Percentiles rank a stretch among this genome's conserved stretches.
Evolutionary conservation across 2,797 vertebrate genomes (phyloP).

Genomic region (Melanotaenia maccullochi): DNA sequence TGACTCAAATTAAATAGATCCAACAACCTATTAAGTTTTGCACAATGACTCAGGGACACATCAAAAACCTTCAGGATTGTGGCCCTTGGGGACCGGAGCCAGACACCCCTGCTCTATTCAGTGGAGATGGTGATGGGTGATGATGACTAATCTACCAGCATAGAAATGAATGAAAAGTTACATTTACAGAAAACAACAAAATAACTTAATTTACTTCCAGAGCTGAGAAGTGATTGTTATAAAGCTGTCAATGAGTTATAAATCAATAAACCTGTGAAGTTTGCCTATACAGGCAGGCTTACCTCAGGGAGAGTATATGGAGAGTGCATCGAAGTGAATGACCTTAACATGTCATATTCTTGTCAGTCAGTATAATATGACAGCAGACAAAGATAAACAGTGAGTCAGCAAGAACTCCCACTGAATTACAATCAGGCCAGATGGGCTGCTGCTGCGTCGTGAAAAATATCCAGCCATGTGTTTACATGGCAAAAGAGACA

Average conservation of each 20-base stretch:
- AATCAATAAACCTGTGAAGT: conserved; percentile 53
- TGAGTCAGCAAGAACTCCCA: conserved; percentile 78
- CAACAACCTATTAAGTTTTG: too few relatives aligned
- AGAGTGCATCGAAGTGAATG: conserved; percentile 34
- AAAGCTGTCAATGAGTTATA: conserved; percentile 35
- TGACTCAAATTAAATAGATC: too few relatives aligned
- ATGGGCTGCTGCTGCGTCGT: conserved; percentile 71
- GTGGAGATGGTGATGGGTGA: conserved; percentile 10
- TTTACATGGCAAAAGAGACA: conserved; percentile 22
- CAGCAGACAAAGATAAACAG: conserved; percentile 54
- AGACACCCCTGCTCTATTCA: background rate
- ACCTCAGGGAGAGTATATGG: conserved; percentile 44
- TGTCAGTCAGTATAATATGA: conserved; percentile 68
- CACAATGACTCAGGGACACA: too few relatives aligned
- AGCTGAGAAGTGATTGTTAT: conserved; percentile 19
- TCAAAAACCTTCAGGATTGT: too few relatives aligned
- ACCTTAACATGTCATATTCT: conserved; percentile 61
- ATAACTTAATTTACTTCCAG: conserved; percentile 12
- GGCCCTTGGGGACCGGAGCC: too few relatives aligned
- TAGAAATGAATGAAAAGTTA: background rate
- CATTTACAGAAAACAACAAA: background rate
- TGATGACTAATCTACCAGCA: conserved; percentile 2
- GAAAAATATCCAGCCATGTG: conserved; percentile 50
- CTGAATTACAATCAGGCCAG: conserved; percentile 75
- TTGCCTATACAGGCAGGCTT: conserved; percentile 38